phyloP scores from a whole-genome alignment of 2,888 invertebrate species.

The Drosophila mettleri region DNA sequence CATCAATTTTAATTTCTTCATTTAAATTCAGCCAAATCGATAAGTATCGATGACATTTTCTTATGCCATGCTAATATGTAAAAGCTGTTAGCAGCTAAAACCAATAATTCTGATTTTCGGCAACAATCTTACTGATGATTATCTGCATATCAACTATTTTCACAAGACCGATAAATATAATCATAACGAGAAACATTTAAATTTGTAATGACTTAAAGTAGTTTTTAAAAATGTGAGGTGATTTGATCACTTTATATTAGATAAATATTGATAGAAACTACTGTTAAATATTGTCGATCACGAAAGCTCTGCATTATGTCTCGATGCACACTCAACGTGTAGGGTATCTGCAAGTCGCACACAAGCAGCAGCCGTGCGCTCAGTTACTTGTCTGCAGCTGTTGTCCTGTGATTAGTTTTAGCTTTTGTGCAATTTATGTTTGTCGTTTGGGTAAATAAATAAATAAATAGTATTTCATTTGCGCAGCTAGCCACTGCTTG shows the following conservation, averaged over 20 bases:
- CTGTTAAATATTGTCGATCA: background rate
- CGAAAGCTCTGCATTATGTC: too few relatives aligned
- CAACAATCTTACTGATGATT: too few relatives aligned
- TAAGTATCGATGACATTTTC: background rate
- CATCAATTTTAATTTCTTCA: too few relatives aligned
- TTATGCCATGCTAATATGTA: too few relatives aligned
- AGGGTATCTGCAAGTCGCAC: conserved; percentile 1
- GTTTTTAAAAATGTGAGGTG: background rate
- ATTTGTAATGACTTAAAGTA: background rate
- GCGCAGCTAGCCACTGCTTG: conserved; percentile 9
- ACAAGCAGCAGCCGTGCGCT: background rate
- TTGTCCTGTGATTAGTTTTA: conserved; percentile 52
- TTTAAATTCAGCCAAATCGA: too few relatives aligned
- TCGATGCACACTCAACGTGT: background rate
- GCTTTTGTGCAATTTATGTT: conserved; percentile 38
- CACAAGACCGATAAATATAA: too few relatives aligned
- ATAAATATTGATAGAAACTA: background rate
- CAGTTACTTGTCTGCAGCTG: conserved; percentile 3
- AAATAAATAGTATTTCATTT: conserved; percentile 43
- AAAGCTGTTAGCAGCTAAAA: too few relatives aligned
- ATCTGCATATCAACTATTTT: too few relatives aligned
- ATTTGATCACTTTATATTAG: background rate
- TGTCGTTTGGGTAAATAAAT: conserved; percentile 26
- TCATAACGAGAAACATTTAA: background rate
- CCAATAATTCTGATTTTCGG: too few relatives aligned